These are phyloP conservation scores for Mercenaria mercenaria DNA, from an alignment of 1,140 invertebrate species.

Conservation along the genomic window DNA sequence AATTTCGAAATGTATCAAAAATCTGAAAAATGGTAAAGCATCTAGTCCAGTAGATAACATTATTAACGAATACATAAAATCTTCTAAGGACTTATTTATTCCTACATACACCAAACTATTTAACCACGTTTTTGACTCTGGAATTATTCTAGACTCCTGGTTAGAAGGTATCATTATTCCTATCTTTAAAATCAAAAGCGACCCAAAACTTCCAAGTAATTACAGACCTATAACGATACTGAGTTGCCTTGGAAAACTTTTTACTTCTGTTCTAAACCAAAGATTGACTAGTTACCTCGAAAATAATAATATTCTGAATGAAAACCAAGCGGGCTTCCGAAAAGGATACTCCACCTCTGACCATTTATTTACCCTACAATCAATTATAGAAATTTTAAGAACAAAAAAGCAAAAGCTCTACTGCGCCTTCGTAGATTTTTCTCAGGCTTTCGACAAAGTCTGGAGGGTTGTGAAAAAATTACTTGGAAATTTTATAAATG, in stretches of 20 bases:
- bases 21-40: background rate
- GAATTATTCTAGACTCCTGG: background rate
- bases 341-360: background rate
- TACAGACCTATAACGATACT: constrained; percentile 35
- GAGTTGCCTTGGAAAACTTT: constrained; percentile 32
- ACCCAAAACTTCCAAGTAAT: background rate
- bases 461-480: background rate
- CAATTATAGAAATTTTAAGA: constrained; percentile 23
- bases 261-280: constrained; percentile 13
- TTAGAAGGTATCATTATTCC: background rate
- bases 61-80: constrained; percentile 39
- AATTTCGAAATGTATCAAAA: background rate
- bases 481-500: no score
- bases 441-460: constrained; percentile 60
- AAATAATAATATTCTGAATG: constrained; percentile 20
- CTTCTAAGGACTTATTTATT: background rate
- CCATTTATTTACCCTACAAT: constrained; percentile 31
- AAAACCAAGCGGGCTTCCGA: constrained; percentile 39
- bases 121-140: background rate
- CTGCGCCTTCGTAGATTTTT: constrained; percentile 60
- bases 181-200: constrained; percentile 37
- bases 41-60: constrained; percentile 11
- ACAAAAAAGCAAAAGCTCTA: constrained; percentile 36
- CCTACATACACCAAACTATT: background rate
- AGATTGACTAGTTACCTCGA: background rate